Percentiles rank a stretch among this genome's conserved stretches.
These are phyloP conservation scores for Choristoneura fumiferana DNA, from an alignment of 1,140 invertebrate genomes.

Conservation along the genomic window DNA sequence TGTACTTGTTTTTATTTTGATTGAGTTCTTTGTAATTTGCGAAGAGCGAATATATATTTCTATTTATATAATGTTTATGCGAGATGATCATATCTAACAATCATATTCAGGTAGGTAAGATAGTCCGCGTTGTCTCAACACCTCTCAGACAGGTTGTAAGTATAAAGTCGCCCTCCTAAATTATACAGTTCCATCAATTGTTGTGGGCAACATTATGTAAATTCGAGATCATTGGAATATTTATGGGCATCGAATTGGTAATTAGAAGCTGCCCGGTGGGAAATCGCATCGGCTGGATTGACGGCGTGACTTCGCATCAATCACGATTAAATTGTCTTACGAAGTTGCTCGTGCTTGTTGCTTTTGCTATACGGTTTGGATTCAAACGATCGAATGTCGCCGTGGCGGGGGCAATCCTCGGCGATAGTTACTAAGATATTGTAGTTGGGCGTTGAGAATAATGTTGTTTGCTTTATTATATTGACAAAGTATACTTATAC, in stretches of 20 bases:
- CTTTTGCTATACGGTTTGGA: too few relatives aligned
- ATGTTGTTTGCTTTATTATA: too few relatives aligned
- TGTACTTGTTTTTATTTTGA: too few relatives aligned
- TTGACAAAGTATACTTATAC: too few relatives aligned
- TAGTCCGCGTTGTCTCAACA: too few relatives aligned
- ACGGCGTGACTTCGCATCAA: constrained; percentile 49
- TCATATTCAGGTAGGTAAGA: too few relatives aligned
- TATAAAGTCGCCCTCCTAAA: neutral
- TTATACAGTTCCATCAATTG: neutral
- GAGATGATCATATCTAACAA: too few relatives aligned
- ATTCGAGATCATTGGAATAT: constrained; percentile 65
- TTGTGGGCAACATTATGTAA: constrained; percentile 43
- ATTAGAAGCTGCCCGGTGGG: constrained; percentile 61
- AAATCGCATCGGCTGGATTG: constrained; percentile 54
- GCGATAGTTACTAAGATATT: constrained; percentile 13
- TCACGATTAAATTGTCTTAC: constrained; percentile 23
- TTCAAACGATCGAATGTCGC: too few relatives aligned
- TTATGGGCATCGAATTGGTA: constrained; percentile 71
- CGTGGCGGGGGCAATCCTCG: neutral
- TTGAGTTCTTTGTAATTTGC: too few relatives aligned
- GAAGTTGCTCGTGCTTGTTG: neutral
- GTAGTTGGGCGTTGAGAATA: neutral
- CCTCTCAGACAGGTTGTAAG: too few relatives aligned
- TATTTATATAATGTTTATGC: too few relatives aligned
- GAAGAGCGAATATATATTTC: too few relatives aligned